These are phyloP conservation scores for Daphoenositta chrysoptera DNA, from an alignment of 2,113 vertebrate genomes.

Conservation along the genomic window DNA sequence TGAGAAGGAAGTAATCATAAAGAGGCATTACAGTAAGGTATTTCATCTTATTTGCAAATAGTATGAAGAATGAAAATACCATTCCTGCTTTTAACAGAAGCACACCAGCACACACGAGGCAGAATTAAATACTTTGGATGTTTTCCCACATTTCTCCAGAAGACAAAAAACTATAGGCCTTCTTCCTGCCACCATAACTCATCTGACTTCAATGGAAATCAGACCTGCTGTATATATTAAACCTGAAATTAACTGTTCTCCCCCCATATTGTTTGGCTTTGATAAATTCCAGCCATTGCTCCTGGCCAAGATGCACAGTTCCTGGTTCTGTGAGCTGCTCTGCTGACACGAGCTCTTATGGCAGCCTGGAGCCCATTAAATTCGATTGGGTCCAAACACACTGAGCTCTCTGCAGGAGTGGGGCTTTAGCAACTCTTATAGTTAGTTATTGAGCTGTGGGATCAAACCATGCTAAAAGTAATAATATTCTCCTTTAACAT, in stretches of 20 bases:
- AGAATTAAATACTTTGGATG: background rate
- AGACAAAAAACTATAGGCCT: background rate
- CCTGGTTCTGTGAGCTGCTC: background rate
- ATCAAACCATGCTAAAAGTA: background rate
- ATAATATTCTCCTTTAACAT: background rate
- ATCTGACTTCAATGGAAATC: conserved; percentile 37
- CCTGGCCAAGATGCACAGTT: background rate
- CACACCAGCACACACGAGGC: background rate
- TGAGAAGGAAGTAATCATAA: conserved; percentile 19
- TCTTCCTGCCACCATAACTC: conserved; percentile 8
- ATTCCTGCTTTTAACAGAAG: background rate
- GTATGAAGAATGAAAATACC: conserved; percentile 2
- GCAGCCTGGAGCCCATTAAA: background rate
- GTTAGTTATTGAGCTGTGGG: background rate
- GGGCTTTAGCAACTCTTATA: background rate
- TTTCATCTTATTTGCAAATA: conserved; percentile 37
- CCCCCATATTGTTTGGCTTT: background rate
- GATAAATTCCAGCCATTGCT: conserved; percentile 35
- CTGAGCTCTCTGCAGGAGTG: background rate
- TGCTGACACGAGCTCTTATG: background rate
- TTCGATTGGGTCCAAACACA: background rate
- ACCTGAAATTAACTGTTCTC: conserved; percentile 31
- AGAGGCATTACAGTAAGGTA: background rate
- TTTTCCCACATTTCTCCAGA: conserved; percentile 3
- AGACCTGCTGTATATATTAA: conserved; percentile 33